Base-by-base conservation (phyloP, 1,140 invertebrate genomes). In the Lethrus apterus region DNA sequence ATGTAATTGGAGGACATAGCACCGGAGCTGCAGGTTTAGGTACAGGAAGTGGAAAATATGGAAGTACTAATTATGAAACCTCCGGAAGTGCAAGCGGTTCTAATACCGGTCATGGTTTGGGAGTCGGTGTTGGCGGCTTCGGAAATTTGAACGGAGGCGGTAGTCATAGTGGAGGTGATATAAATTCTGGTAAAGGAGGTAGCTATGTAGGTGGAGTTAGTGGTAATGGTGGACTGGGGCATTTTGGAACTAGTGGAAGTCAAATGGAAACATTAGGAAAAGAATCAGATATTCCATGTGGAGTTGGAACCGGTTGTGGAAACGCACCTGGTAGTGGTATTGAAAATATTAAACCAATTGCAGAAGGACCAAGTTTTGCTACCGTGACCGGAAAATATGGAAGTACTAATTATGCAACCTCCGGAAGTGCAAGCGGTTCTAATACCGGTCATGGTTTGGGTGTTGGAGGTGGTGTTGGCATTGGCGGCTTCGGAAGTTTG, bases 401-500 rank as follows among this genome's bases (percentile, higher is more conserved):
- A 7, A 7, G 7, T 26, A n/a, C 24, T 26, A n/a, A n/a, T n/a
- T 7, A 7, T n/a, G n/a, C 5, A 26, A 7, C 24, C 5, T 7
- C 24, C n/a, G 24, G 24, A 26, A 26, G 24, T n/a, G 24, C 24
- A 26, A 7, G 24, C n/a, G 7, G n/a, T 26, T 7, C 24, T 7
- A 26, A 26, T 26, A 26, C 5, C 24, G 24, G n/a, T 17, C 21
- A 19, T 2, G 40, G 40, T 15, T 11, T 42, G 10, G 40, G 40
- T 3, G 24, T 42, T 30, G 40, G 40, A 26, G 40, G 40, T 26
- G 40, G 40, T 10, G 17, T 42, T 17, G 40, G 40, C 4, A 10
- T 42, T 15, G 24, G 17, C 7, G 19, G 14, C 9, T 24, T 11
- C 8, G 40, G 24, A 26, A 26, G 21, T 9, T 23, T 42, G 17